These are phyloP conservation scores for Julus scanicus DNA, from an alignment of 2,888 invertebrate genomes.

Conservation along the genomic window DNA sequence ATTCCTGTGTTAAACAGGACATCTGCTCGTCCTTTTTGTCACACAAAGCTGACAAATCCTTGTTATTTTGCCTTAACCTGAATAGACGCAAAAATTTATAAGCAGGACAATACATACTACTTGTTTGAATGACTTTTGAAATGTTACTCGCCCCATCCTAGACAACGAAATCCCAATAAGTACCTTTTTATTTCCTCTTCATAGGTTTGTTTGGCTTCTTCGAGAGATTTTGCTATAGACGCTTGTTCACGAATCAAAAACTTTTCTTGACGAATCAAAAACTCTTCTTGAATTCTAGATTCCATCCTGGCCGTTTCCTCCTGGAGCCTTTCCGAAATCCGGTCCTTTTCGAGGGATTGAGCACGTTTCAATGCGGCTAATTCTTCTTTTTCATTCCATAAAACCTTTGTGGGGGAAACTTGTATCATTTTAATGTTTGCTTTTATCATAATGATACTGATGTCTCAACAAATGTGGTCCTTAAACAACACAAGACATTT, in stretches of 20 bases:
- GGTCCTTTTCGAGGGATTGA: not conserved
- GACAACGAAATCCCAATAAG: not conserved
- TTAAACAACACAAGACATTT: not conserved
- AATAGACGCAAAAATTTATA: not conserved
- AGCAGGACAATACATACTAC: not conserved
- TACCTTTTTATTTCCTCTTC: not conserved
- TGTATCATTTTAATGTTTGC: no score
- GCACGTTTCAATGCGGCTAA: not conserved
- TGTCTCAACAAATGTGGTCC: not conserved
- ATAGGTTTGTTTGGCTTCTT: not conserved
- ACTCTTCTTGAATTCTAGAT: not conserved
- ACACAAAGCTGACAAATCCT: not conserved
- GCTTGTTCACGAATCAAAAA: not conserved
- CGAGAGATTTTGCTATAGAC: not conserved
- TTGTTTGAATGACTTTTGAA: no score
- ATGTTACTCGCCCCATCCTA: no score
- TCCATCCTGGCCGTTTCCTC: not conserved
- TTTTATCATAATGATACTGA: no score
- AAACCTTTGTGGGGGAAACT: not conserved
- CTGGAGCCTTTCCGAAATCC: not conserved
- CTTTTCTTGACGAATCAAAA: not conserved
- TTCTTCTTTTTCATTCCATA: not conserved
- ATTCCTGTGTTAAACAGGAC: not conserved
- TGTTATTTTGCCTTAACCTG: not conserved
- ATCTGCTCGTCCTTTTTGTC: constrained; percentile 15